Percentiles rank a stretch among this genome's conserved stretches.
Conservation (phyloP, 2,888 invertebrate genomes). For the Aspidiotus destructor region DNA sequence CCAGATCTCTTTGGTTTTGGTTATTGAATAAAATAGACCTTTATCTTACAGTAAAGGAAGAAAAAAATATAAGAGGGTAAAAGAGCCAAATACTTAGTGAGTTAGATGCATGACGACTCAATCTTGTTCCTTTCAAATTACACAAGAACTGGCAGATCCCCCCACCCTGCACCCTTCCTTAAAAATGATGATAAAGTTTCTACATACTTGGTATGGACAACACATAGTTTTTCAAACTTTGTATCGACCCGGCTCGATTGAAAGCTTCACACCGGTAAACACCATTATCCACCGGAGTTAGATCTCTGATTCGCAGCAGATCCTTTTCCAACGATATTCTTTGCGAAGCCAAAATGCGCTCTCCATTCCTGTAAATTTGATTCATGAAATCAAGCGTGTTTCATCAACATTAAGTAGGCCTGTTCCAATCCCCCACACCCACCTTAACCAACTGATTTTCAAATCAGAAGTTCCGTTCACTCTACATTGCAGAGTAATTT, state of each 20-base stretch:
- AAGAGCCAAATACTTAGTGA: too few relatives aligned
- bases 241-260: slow-evolving; percentile 45
- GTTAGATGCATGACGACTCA: too few relatives aligned
- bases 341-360: slow-evolving; percentile 46
- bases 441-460: slow-evolving; percentile 58
- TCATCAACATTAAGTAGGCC: background rate
- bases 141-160: too few relatives aligned
- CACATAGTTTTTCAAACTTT: slow-evolving; percentile 47
- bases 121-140: too few relatives aligned
- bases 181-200: background rate
- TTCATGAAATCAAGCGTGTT: background rate
- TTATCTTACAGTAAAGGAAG: too few relatives aligned
- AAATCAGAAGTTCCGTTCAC: slow-evolving; percentile 58
- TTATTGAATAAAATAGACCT: too few relatives aligned
- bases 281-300: slow-evolving; percentile 49
- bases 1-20: too few relatives aligned
- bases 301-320: slow-evolving; percentile 50
- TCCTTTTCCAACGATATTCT: slow-evolving; percentile 53
- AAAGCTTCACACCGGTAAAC: slow-evolving; percentile 46
- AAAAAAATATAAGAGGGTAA: too few relatives aligned
- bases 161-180: too few relatives aligned
- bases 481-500: slow-evolving; percentile 54
- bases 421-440: slow-evolving; percentile 24
- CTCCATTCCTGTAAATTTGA: slow-evolving; percentile 48
- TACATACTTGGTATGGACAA: slow-evolving; percentile 44